Percentiles rank a stretch among this genome's conserved stretches.
Conservation (phyloP, 2,888 invertebrate genomes). For the Polymixis flavicincta region DNA sequence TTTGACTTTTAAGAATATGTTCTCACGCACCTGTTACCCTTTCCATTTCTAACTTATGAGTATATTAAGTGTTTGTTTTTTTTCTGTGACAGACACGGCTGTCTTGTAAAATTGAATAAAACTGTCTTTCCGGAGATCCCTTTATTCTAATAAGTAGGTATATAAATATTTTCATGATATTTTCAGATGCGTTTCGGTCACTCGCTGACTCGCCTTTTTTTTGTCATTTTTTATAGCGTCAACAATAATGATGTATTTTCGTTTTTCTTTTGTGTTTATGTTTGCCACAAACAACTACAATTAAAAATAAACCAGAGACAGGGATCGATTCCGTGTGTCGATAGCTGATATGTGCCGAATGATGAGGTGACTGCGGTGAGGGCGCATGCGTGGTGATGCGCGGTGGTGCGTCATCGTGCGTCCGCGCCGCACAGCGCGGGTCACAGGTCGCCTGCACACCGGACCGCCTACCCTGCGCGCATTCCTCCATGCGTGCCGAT, state of each 20-base stretch:
- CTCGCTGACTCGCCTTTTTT: no score
- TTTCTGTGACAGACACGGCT: constrained; percentile 44
- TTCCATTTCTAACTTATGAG: constrained; percentile 63
- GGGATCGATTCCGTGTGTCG: constrained; percentile 69
- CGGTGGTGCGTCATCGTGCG: constrained; percentile 76
- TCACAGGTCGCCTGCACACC: constrained; percentile 83
- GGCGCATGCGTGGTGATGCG: constrained; percentile 60
- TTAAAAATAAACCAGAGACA: constrained; percentile 60
- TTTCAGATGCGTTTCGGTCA: neutral
- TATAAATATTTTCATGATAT: no score
- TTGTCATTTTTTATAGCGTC: neutral
- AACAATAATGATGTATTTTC: constrained; percentile 2
- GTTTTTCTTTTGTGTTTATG: neutral
- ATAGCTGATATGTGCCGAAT: constrained; percentile 46
- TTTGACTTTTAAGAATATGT: constrained; percentile 74
- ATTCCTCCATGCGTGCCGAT: constrained; percentile 73
- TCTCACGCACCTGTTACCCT: constrained; percentile 87
- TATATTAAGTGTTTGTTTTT: constrained; percentile 53
- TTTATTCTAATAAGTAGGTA: constrained; percentile 3
- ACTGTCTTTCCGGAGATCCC: constrained; percentile 1
- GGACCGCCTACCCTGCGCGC: constrained; percentile 82
- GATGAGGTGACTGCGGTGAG: constrained; percentile 37
- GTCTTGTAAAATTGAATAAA: constrained; percentile 34
- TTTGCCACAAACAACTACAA: constrained; percentile 41
- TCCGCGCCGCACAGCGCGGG: constrained; percentile 67